Evolutionary conservation across 2,797 vertebrate species (phyloP).

Genomic region (Leucoraja ocellata): DNA sequence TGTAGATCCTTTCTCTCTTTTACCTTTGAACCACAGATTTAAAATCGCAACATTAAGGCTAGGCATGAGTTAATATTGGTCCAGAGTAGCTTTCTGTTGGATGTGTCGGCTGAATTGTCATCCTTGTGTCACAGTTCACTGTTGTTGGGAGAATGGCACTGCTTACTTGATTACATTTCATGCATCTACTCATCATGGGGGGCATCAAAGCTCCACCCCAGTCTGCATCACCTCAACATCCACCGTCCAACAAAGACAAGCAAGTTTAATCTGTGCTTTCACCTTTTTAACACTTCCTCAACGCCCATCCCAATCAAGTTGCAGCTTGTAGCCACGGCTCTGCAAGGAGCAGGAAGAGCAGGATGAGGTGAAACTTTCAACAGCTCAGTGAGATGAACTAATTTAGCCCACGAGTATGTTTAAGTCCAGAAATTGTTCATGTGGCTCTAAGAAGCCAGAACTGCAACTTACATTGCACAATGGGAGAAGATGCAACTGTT

Average conservation of each 20-base stretch:
- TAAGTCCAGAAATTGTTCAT: background rate
- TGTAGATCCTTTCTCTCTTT: background rate
- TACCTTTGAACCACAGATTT: background rate
- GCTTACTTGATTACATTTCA: background rate
- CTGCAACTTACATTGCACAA: background rate
- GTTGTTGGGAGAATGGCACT: background rate
- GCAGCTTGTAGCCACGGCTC: background rate
- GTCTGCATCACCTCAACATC: background rate
- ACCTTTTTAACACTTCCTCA: background rate
- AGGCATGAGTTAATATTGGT: background rate
- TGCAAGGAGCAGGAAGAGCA: background rate
- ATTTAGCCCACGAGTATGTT: background rate
- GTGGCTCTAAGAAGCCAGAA: background rate
- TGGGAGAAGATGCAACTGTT: background rate
- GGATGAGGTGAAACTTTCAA: background rate
- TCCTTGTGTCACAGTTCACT: background rate
- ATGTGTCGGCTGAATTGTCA: background rate
- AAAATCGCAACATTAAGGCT: background rate
- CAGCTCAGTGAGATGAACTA: background rate
- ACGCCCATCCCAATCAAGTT: background rate
- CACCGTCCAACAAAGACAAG: background rate
- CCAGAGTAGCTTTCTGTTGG: too few relatives aligned
- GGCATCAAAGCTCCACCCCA: too few relatives aligned
- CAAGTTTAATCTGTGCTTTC: background rate
- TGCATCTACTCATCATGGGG: background rate